Evolutionary conservation across 2,888 invertebrate species (phyloP), one percentile per base, ranked within the genome.

Genomic region (Drosophila monieri): DNA sequence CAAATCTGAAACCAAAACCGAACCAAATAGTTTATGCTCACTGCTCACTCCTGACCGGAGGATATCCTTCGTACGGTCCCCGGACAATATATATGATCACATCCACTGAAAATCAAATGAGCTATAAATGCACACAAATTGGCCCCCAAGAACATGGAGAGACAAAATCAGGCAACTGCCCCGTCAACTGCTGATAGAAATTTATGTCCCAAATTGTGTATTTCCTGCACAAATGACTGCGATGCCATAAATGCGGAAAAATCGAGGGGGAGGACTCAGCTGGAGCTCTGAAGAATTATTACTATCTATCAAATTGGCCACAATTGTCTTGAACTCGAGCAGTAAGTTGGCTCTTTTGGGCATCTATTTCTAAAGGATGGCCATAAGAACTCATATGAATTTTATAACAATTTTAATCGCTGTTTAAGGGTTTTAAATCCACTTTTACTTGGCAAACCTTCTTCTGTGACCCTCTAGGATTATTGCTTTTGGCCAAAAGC

Each of bases 121-220:
- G 73, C 87, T 85, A 86, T 81, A 85, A 81, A 84, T 72, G 85
- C 65, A 46, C 58, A 59, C 66, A 72, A 73, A 73, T 73, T 73
- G 71, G 54, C 54, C 55, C 25, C 44, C 64, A 3, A 15, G 14
- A 25, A 10, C 30, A 53, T 8, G 12, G 64, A 41, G 44, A 32
- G 12, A 44, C 51, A 52, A 12, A 58, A 47, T 58, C 58, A 37
- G 47, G 35, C 23, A 47, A 69, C 41, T 52, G 51, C 46, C 60
- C 55, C 67, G 47, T 39, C 23, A 55, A 32, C 53, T 55, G 35
- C 73, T 77, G 81, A 78, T 74, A 73, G 73, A 80, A 73, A 81
- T 81, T 87, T 78, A 87, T 81, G 87, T 57, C 58, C 56, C 71
- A 74, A 80, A 80, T 87, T 78, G 76, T 84, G 73, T 71, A 77